Evolutionary conservation across 2,888 invertebrate genomes (phyloP), one percentile per base, ranked within the genome.

Genomic region (Tetranychus truncatus): DNA sequence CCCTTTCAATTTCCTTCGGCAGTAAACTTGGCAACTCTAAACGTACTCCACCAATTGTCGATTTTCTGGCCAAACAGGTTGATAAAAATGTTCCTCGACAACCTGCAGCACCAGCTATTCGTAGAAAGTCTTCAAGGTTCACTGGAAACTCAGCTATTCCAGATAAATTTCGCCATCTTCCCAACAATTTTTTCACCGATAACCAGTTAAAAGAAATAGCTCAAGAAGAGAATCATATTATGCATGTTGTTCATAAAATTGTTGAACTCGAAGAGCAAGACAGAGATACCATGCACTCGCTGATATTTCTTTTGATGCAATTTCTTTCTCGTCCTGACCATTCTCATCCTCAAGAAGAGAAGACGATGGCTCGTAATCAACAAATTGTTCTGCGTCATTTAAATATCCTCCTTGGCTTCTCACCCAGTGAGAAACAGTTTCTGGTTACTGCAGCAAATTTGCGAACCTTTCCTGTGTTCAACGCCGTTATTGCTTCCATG

Each of bases 21-120:
- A 89, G 90, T 72, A 95, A 95, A 85, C 93, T 93, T 89, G 94
- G 95, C 0, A 92, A 95, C 83, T 85, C 95, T 77, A 93, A 94
- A 1, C 91, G 93, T 87, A 94, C 94, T 7, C 94, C 94, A 18
- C 95, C 95, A 11, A 91, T 20, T 21, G 24, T 11, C 24, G 11
- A 11, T 20, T 8, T 7, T 20, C 1, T 21, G 3, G 65, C 45
- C 11, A 65, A 73, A 18, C 73, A 45, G 20, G 24, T 7, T 8
- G 71, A 71, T 4, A 20, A 45, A 55, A 18, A n/a, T 44, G 44
- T 21, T n/a, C 65, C 21, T 18, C 73, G 46, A 7, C 72, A 74
- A n/a, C 91, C 92, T 83, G 95, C 95, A 24, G 95, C 95, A 72
- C 95, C 95, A n/a, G 89, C 94, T 81, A 87, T 95, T 80, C 92